Conservation (phyloP, 2,888 invertebrate genomes). For the Leptinotarsa peninsularis region DNA sequence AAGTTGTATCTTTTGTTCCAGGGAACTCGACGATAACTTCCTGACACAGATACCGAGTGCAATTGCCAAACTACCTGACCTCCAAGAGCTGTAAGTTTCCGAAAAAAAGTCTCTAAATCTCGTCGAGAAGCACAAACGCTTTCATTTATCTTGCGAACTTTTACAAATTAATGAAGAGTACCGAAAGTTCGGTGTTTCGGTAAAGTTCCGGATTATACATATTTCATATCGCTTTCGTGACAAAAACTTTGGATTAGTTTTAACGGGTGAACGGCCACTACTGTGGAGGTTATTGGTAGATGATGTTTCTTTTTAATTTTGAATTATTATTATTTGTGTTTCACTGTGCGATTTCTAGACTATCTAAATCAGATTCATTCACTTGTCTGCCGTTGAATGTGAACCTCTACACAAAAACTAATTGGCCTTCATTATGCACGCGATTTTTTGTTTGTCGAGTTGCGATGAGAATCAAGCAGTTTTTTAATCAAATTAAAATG, state of each 20-base stretch:
- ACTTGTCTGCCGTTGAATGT: too few relatives aligned
- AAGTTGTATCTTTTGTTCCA: conserved; percentile 64
- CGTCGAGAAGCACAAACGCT: conserved; percentile 7
- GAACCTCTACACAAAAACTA: too few relatives aligned
- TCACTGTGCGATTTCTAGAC: too few relatives aligned
- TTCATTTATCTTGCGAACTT: conserved; percentile 1
- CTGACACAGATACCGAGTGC: conserved; percentile 82
- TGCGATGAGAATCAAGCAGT: too few relatives aligned
- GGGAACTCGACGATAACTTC: conserved; percentile 82
- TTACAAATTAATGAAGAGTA: conserved; percentile 13
- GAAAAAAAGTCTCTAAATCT: conserved; percentile 21
- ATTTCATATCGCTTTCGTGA: conserved; percentile 32
- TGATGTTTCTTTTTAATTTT: too few relatives aligned
- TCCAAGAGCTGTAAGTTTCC: conserved; percentile 87
- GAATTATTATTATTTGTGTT: too few relatives aligned
- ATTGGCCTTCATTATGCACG: too few relatives aligned
- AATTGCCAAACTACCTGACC: conserved; percentile 77
- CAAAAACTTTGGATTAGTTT: conserved; percentile 9
- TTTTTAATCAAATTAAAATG: too few relatives aligned
- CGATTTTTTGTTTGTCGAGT: too few relatives aligned
- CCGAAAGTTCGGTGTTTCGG: not conserved
- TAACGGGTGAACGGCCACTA: not conserved
- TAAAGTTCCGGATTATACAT: conserved; percentile 24
- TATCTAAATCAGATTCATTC: too few relatives aligned
- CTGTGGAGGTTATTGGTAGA: not conserved